These are phyloP conservation scores for Platypus cylindrus DNA, from an alignment of 2,888 invertebrate genomes.

Conservation along the genomic window DNA sequence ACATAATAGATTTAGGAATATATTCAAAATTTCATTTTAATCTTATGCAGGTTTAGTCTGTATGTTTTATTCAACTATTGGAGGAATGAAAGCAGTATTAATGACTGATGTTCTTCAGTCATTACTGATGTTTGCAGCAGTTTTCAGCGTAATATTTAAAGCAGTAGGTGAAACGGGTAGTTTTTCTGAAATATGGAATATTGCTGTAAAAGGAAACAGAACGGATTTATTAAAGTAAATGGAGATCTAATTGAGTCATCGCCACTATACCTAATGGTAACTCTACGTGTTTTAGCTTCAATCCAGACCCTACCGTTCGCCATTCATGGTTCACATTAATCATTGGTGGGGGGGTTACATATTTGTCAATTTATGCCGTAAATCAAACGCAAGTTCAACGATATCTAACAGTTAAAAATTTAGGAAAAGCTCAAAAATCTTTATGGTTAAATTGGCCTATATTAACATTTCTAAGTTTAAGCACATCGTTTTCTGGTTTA, in stretches of 20 bases:
- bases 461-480: constrained; percentile 55
- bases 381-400: constrained; percentile 78
- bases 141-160: constrained; percentile 65
- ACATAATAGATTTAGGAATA: too few relatives aligned
- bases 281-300: constrained; percentile 44
- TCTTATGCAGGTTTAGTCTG: constrained; percentile 48
- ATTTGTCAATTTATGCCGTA: constrained; percentile 70
- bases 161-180: constrained; percentile 60
- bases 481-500: constrained; percentile 58
- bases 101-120: constrained; percentile 81
- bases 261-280: too few relatives aligned
- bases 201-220: constrained; percentile 55
- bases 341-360: constrained; percentile 72
- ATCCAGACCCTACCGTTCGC: constrained; percentile 65
- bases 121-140: constrained; percentile 70
- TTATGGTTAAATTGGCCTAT: constrained; percentile 77
- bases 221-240: constrained; percentile 55
- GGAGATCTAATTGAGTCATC: too few relatives aligned
- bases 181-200: constrained; percentile 54
- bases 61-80: constrained; percentile 76
- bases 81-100: constrained; percentile 84
- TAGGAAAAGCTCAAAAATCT: constrained; percentile 57
- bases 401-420: constrained; percentile 54
- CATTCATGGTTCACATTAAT: constrained; percentile 73
- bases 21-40: background rate